Base-by-base conservation (phyloP, 2,888 invertebrate genomes). In the Disparrhopalites patrizii region DNA sequence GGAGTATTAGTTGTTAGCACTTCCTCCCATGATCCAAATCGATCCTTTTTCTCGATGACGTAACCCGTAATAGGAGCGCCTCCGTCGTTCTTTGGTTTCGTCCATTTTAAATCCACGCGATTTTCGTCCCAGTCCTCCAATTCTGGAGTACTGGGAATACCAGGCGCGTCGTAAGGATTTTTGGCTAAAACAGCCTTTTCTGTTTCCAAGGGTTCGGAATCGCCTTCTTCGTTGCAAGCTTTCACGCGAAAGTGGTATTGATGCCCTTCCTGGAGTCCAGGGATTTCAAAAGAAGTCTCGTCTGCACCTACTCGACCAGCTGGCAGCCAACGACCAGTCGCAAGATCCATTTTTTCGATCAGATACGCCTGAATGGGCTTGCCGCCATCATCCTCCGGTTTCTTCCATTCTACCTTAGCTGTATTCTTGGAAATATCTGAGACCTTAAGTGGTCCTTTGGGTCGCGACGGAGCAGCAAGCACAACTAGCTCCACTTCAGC, bases 401-500 rank as follows among this genome's bases (percentile, higher is more conserved):
- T 93, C 76, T 92, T 88, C 95, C 95, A 96, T 73, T 90, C 87
- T 57, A 96, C 82, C 78, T 93, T 93, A 79, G 91, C 91, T 62
- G 92, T 89, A 74, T 88, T 88, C 79, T 93, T 93, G 38, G 91
- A 92, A 27, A 96, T 88, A 76, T 95, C 92, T 0, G 86, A 81
- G 13, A 93, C 92, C 80, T 92, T 89, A 7, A 96, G 83, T 1
- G 95, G 95, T 10, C 95, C 95, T 71, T 88, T 88, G 1, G 95
- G 95, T 77, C 87, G 90, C 68, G 88, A 84, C 3, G 96, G 95
- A 7, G 91, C 86, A 47, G 89, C 86, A 83, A 89, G 81, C n/a
- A 97, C 89, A 0, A 93, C 93, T 62, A 97, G 86, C 81, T 96
- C 95, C 10, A 97, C 91, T 30, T 93, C 92, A 0, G 94, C 95